Base-by-base conservation (phyloP, 2,797 vertebrate species). In the Ambastaia sidthimunki region DNA sequence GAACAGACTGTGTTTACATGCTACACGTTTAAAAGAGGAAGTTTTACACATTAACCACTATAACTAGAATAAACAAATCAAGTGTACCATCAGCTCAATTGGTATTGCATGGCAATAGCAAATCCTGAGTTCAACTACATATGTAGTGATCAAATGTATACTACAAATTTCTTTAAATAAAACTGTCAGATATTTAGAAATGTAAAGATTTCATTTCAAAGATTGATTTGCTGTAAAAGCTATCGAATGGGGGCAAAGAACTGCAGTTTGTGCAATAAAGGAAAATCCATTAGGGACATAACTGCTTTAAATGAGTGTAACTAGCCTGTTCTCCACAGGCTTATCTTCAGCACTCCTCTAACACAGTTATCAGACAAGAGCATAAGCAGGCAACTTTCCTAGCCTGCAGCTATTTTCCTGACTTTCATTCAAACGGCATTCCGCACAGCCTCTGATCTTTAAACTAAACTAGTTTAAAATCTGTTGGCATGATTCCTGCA, bases 361-460 rank as follows among this genome's bases (percentile, higher is more conserved):
- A 47, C 63, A 59, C 62, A 68, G 10, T 54, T 76, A 25, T 55
- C 52, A 48, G 25, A 13, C n/a, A 3, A 59, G 10, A 68, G 65
- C 12, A 25, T 10, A 47, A 57, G 18, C 21, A 47, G 59, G 44
- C 72, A 74, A 52, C 72, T 52, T 74, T 21, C 25, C 23, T 19
- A 48, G 50, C 63, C 65, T 69, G 23, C 12, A 69, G 74, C 34
- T 44, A 57, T 44, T 52, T 74, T 62, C 13, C 25, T 34, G 25
- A 34, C 44, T 34, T n/a, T 7, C 25, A 63, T 50, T 65, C 7
- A 74, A 74, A 21, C 18, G 63, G 44, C 25, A 31, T 63, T 63
- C 44, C 7, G 59, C 31, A 7, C 59, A 23, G 62, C 48, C 47
- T 21, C 59, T 1, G 6, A 16, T 65, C 12, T 52, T 57, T 76